Percentiles rank a stretch among this genome's conserved stretches.
phyloP scores from a whole-genome alignment of 2,113 vertebrate species.

The Festucalex cinctus region DNA sequence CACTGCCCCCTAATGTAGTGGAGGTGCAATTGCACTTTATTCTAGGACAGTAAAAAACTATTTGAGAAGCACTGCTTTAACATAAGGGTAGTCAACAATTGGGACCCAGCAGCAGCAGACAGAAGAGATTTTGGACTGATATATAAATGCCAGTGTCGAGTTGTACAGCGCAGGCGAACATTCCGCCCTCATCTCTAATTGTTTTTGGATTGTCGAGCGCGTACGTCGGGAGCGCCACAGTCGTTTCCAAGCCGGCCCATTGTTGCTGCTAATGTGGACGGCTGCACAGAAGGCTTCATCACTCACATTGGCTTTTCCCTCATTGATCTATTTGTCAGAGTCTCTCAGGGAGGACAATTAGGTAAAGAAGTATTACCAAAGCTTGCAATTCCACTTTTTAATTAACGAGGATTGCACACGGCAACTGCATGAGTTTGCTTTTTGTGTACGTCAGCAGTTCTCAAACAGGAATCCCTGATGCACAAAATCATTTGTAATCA shows the following conservation, averaged over 20 bases:
- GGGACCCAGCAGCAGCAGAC: no score
- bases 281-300: background rate
- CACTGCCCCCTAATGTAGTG: no score
- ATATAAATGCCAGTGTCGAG: constrained; percentile 11
- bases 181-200: background rate
- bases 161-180: background rate
- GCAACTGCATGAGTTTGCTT: background rate
- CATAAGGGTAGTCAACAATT: no score
- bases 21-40: no score
- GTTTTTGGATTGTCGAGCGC: background rate
- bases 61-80: no score
- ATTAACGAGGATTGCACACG: background rate
- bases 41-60: no score
- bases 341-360: background rate
- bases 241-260: background rate
- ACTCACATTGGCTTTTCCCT: background rate
- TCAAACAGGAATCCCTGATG: background rate
- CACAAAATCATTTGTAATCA: background rate
- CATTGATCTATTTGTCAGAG: constrained; percentile 6
- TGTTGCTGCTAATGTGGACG: background rate
- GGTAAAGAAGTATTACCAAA: background rate
- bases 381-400: background rate
- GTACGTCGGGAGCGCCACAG: background rate
- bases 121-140: no score
- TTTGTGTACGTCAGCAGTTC: background rate